Conservation (phyloP, 2,888 invertebrate species). For the Drosophila ezoana region DNA sequence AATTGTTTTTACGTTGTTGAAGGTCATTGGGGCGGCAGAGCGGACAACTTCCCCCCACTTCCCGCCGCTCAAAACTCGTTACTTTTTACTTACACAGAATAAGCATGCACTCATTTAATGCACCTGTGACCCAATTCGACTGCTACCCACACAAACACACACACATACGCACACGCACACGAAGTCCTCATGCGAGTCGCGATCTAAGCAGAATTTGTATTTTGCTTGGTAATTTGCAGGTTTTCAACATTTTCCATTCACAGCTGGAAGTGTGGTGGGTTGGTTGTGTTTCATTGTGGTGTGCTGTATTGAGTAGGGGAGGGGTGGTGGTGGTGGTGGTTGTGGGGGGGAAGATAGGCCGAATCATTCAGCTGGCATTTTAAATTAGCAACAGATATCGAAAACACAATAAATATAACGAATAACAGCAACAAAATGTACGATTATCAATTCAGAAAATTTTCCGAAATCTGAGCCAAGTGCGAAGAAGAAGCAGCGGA, state of each 20-base stretch:
- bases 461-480: constrained; percentile 45
- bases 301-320: neutral
- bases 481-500: constrained; percentile 30
- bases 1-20: constrained; percentile 6
- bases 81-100: neutral
- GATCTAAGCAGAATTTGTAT: neutral
- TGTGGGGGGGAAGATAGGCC: neutral
- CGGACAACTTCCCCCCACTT: too few species aligned
- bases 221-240: constrained; percentile 7
- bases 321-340: too few species aligned
- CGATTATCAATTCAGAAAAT: constrained; percentile 52
- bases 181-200: too few species aligned
- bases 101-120: constrained; percentile 12
- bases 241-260: constrained; percentile 27
- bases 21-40: constrained; percentile 11
- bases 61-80: too few species aligned
- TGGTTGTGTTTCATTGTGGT: neutral
- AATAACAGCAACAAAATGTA: constrained; percentile 12
- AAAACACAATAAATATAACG: constrained; percentile 12
- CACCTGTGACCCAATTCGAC: constrained; percentile 34
- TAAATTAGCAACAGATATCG: constrained; percentile 35
- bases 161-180: too few species aligned
- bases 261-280: constrained; percentile 6
- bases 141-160: too few species aligned
- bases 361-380: constrained; percentile 20